Conservation (phyloP, 2,888 invertebrate genomes). For the Nomada fucata region DNA sequence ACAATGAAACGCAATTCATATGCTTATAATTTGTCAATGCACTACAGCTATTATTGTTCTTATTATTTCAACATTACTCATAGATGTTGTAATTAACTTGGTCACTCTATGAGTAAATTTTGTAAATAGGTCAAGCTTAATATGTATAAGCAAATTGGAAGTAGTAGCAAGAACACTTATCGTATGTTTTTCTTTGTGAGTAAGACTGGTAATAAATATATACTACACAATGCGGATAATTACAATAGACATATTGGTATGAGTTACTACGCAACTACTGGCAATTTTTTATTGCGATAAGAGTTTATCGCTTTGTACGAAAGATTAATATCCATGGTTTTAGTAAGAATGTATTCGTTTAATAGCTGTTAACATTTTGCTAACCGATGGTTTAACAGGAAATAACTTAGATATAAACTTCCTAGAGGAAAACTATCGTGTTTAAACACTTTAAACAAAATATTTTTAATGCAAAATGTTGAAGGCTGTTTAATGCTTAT, state of each 20-base stretch:
- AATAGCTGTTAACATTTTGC: not conserved
- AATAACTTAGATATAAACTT: not conserved
- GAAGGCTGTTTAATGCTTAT: too few species aligned
- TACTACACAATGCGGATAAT: conserved; percentile 16
- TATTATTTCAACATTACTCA: conserved; percentile 17
- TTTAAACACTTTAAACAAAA: too few species aligned
- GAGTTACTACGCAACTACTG: conserved; percentile 22
- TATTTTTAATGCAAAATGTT: too few species aligned
- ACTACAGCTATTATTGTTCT: not conserved
- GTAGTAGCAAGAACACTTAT: conserved; percentile 72
- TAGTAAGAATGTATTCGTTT: conserved; percentile 9
- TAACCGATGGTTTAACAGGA: not conserved
- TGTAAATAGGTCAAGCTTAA: conserved; percentile 79
- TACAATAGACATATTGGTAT: conserved; percentile 23
- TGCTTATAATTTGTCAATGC: not conserved
- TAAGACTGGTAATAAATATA: conserved; percentile 30
- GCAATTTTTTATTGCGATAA: conserved; percentile 29
- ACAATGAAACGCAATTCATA: not conserved
- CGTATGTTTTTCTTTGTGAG: conserved; percentile 59
- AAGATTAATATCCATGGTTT: conserved; percentile 12
- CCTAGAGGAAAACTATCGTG: too few species aligned
- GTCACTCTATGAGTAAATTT: conserved; percentile 50
- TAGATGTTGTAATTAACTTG: conserved; percentile 30
- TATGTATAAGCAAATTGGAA: conserved; percentile 71
- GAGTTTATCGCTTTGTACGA: conserved; percentile 13